Evolutionary conservation across 2,113 vertebrate genomes (phyloP), one percentile per base, ranked within the genome.

Genomic region (Cranoglanis bouderius): DNA sequence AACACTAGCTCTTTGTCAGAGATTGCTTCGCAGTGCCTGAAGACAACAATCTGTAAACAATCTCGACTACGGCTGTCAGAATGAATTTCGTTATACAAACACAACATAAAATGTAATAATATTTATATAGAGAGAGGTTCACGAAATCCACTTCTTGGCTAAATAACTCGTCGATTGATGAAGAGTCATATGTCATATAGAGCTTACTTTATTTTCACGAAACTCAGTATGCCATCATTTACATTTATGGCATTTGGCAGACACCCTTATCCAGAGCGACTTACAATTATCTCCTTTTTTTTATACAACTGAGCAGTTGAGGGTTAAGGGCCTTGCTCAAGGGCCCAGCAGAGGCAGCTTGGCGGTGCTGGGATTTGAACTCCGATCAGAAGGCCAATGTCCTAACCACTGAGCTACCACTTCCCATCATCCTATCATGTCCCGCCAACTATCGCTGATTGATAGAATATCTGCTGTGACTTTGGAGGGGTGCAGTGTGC

Each of bases 1-100:
- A 75, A 87, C 90, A 74, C 85, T 87, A 77, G 70, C 57, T 82
- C 70, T 35, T 87, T 61, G 89, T 85, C 63, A 84, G 72, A 84
- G 72, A 81, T 82, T 75, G 63, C 57, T 75, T 86, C 1, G 6
- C 75, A 32, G n/a, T 19, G 85, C 40, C 59, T 32, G n/a, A 78
- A n/a, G 32, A 84, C 65, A 84, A 57, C 53, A 57, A 59, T 35
- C 78, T 61, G 81, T 75, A 43, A 75, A 46, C 81, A 74, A 67
- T 29, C 77, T 89, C 46, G 57, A 55, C 70, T 49, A 59, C 3
- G n/a, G 16, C 32, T 24, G 80, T 38, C 81, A 26, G 81, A 82
- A 82, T 24, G 1, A 10, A 53, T 53, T 80, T 38, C n/a, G 12
- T 57, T 57, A 57, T 13, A 82, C 32, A 38, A 82, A 81, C 21